Percentiles rank a stretch among this genome's conserved stretches.
These are phyloP conservation scores for Lepisosteus oculatus DNA, from an alignment of 2,113 vertebrate species.

Conservation along the genomic window DNA sequence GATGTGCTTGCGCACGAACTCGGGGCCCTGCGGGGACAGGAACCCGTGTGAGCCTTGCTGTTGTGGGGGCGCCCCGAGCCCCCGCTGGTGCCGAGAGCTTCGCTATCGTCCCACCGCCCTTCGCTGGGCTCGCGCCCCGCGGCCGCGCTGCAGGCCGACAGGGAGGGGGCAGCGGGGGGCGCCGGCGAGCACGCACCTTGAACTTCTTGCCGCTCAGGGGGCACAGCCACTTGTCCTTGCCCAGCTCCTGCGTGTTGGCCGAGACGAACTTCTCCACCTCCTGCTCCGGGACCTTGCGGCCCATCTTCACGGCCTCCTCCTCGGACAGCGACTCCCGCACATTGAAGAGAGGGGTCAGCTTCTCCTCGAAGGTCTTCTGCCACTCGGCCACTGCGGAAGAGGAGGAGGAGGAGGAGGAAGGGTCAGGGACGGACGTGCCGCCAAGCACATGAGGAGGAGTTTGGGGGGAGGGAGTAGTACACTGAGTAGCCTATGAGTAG, in stretches of 20 bases:
- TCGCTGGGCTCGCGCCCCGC: neutral
- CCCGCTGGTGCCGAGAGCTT: no score
- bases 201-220: constrained; percentile 94
- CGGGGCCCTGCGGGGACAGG: constrained; percentile 69
- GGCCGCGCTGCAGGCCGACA: neutral
- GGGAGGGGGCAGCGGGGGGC: no score
- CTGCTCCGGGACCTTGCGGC: constrained; percentile 83
- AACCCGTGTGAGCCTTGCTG: neutral
- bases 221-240: constrained; percentile 93
- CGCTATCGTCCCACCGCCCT: no score
- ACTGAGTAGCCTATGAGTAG: no score
- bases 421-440: no score
- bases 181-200: constrained; percentile 61
- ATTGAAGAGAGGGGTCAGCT: constrained; percentile 73
- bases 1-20: constrained; percentile 91
- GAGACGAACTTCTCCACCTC: constrained; percentile 91
- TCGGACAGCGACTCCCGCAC: constrained; percentile 80
- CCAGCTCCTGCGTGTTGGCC: constrained; percentile 88
- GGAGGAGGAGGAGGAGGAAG: neutral
- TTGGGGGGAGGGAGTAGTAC: no score
- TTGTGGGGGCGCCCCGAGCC: neutral
- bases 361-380: constrained; percentile 87
- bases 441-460: no score
- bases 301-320: constrained; percentile 85
- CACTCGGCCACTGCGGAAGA: constrained; percentile 75